These are phyloP conservation scores for Acromyrmex charruanus DNA, from an alignment of 1,140 invertebrate species.

Conservation along the genomic window DNA sequence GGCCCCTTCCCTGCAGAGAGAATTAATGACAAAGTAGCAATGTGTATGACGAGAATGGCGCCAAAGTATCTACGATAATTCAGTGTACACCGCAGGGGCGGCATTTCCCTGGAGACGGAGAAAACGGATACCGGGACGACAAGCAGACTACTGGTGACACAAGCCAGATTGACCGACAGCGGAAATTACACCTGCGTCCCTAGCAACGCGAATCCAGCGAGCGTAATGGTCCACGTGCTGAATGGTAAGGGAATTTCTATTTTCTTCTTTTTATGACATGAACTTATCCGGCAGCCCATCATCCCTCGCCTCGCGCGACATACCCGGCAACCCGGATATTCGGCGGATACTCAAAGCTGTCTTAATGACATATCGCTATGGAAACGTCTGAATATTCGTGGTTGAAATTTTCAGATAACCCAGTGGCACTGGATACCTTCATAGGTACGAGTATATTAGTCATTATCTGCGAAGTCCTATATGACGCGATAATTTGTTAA, in stretches of 20 bases:
- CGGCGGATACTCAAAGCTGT: constrained; percentile 40
- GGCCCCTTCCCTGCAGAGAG: constrained; percentile 34
- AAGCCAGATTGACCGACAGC: constrained; percentile 94
- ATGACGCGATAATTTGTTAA: constrained; percentile 46
- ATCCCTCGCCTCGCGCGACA: constrained; percentile 20
- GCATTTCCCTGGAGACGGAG: constrained; percentile 96
- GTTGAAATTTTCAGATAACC: constrained; percentile 57
- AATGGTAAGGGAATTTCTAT: constrained; percentile 90
- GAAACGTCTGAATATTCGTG: constrained; percentile 42
- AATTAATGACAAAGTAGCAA: constrained; percentile 61
- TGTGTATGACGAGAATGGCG: constrained; percentile 63
- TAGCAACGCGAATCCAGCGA: constrained; percentile 94
- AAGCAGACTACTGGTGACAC: constrained; percentile 95
- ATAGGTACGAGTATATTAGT: constrained; percentile 23
- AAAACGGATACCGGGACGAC: constrained; percentile 95
- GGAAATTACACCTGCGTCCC: constrained; percentile 96
- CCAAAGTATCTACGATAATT: constrained; percentile 84
- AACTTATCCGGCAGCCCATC: constrained; percentile 30
- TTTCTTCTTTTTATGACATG: constrained; percentile 63
- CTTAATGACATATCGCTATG: constrained; percentile 58
- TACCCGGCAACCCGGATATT: constrained; percentile 47
- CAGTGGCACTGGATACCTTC: not conserved
- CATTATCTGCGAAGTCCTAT: constrained; percentile 37
- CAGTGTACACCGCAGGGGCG: constrained; percentile 88
- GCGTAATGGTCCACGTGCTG: constrained; percentile 95